Evolutionary conservation across 2,797 vertebrate genomes (phyloP).

Genomic region (Eleutherodactylus coqui): DNA sequence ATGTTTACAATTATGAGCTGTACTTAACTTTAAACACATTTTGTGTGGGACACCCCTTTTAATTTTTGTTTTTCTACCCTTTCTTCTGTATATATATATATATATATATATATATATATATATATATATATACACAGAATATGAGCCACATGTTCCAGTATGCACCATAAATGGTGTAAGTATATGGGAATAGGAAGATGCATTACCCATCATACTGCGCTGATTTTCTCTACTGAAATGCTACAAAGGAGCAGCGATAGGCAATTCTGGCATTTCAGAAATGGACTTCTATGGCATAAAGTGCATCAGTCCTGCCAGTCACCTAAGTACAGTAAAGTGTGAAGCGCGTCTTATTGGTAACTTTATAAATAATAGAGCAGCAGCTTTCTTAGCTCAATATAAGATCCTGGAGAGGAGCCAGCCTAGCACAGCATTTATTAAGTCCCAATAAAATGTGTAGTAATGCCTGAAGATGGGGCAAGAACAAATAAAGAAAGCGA

Average conservation of each 20-base stretch:
- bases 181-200: background rate
- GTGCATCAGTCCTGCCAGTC: background rate
- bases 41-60: too few species aligned
- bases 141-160: too few species aligned
- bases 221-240: background rate
- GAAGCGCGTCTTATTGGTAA: background rate
- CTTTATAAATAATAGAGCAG: slow-evolving; percentile 6
- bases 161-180: too few species aligned
- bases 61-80: too few species aligned
- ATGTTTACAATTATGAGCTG: too few species aligned
- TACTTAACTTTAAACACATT: too few species aligned
- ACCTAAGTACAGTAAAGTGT: background rate
- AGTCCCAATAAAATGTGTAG: slow-evolving; percentile 3
- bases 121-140: too few species aligned
- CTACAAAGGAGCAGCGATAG: background rate
- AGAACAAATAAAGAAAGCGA: slow-evolving; percentile 8
- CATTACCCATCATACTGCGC: too few species aligned
- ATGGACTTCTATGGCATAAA: background rate
- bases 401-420: background rate
- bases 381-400: background rate
- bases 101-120: too few species aligned
- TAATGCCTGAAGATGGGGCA: background rate
- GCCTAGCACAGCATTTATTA: slow-evolving; percentile 12
- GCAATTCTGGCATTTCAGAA: background rate
- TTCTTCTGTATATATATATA: too few species aligned